Conservation (phyloP, 2,888 invertebrate genomes). For the Heteropelma amictum region DNA sequence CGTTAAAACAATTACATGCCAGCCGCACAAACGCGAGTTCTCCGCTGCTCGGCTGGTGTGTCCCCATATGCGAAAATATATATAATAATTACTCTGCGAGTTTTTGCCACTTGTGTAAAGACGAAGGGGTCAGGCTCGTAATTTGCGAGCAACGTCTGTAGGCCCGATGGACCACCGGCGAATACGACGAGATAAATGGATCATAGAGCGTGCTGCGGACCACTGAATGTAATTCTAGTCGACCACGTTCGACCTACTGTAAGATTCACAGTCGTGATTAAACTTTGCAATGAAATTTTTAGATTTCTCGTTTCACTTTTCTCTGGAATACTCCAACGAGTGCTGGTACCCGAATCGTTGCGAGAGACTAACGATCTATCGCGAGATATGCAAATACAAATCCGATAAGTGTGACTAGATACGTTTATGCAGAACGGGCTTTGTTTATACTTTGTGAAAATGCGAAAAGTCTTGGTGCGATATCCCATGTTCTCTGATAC, state of each 20-base stretch:
- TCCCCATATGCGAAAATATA: conserved; percentile 39
- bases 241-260: background rate
- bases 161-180: conserved; percentile 62
- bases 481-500: conserved; percentile 48
- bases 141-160: conserved; percentile 25
- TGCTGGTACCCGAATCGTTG: background rate
- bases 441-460: background rate
- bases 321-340: background rate
- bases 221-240: background rate
- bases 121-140: conserved; percentile 20
- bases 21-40: conserved; percentile 59
- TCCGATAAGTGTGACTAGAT: conserved; percentile 15
- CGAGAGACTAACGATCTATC: conserved; percentile 15
- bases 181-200: conserved; percentile 53
- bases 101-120: conserved; percentile 58
- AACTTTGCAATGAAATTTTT: background rate
- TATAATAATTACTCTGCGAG: conserved; percentile 66
- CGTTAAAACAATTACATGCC: conserved; percentile 74
- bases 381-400: conserved; percentile 17
- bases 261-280: background rate
- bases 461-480: conserved; percentile 44
- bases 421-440: too few relatives aligned
- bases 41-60: conserved; percentile 15
- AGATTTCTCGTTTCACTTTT: background rate
- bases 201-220: background rate